A percentile compares a stretch with the other conserved stretches of the same genome.
phyloP scores from a whole-genome alignment of 2,113 vertebrate species.

The Urocitellus parryii region DNA sequence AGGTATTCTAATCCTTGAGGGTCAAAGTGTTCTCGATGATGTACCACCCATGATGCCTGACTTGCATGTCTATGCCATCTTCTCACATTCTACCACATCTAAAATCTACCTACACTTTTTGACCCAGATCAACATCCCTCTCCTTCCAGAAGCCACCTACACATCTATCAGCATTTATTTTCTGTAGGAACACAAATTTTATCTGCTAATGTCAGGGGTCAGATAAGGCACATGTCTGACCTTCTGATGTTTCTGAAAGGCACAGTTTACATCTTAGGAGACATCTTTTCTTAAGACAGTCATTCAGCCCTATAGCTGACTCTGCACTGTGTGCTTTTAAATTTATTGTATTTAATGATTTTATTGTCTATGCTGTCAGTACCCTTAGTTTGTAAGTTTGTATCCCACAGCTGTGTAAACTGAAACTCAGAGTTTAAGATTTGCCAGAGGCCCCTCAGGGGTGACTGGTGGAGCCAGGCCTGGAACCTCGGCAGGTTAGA shows the following conservation, averaged over 20 bases:
- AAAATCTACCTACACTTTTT: not conserved
- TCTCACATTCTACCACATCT: not conserved
- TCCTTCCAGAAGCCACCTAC: not conserved
- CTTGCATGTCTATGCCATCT: not conserved
- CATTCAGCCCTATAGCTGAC: not conserved
- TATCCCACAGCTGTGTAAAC: not conserved
- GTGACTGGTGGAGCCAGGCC: not conserved
- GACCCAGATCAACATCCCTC: not conserved
- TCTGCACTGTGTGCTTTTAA: not conserved
- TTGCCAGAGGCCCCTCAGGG: not conserved
- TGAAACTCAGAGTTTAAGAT: not conserved
- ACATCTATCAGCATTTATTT: not conserved
- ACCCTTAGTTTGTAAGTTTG: not conserved
- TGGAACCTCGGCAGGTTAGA: not conserved
- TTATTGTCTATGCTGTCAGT: not conserved
- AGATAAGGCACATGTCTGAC: not conserved
- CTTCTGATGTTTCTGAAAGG: not conserved
- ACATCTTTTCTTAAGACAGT: not conserved
- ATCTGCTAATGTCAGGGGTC: not conserved
- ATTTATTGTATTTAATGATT: not conserved
- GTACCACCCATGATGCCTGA: not conserved
- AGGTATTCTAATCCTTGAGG: not conserved
- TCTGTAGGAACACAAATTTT: not conserved
- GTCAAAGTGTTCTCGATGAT: not conserved
- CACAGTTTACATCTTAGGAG: not conserved